These are phyloP conservation scores for Neolamprologus brichardi DNA, from an alignment of 2,113 vertebrate species.

Conservation along the genomic window DNA sequence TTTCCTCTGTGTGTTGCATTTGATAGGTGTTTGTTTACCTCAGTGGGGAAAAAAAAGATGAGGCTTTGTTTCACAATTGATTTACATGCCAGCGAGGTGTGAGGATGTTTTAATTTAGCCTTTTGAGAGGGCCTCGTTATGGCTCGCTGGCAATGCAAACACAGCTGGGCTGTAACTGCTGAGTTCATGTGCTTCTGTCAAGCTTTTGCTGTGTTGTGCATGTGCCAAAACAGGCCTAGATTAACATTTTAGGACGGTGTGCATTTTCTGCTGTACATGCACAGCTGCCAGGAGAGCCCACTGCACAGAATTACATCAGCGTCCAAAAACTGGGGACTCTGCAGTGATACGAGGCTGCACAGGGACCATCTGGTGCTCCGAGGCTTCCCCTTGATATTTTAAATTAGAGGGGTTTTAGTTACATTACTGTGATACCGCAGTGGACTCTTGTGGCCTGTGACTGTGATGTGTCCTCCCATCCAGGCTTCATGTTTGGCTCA, in stretches of 20 bases:
- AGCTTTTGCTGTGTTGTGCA: neutral
- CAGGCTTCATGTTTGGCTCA: neutral
- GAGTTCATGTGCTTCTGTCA: neutral
- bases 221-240: neutral
- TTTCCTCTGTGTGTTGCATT: slow-evolving; percentile 10
- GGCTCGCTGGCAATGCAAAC: slow-evolving; percentile 13
- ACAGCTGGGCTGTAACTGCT: neutral
- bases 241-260: slow-evolving; percentile 20
- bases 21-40: slow-evolving; percentile 41
- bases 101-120: slow-evolving; percentile 26
- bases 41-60: neutral
- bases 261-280: slow-evolving; percentile 7
- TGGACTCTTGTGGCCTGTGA: slow-evolving; percentile 4
- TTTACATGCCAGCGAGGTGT: slow-evolving; percentile 11
- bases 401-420: slow-evolving; percentile 43
- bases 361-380: slow-evolving; percentile 47
- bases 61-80: slow-evolving; percentile 35
- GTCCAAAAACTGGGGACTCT: slow-evolving; percentile 21
- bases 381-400: slow-evolving; percentile 35
- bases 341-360: slow-evolving; percentile 14
- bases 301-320: neutral
- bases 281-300: slow-evolving; percentile 9
- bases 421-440: slow-evolving; percentile 6
- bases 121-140: neutral
- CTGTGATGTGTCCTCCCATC: slow-evolving; percentile 4